Evolutionary conservation across 2,888 invertebrate genomes (phyloP).

Genomic region (Kryphioiulus occultus): DNA sequence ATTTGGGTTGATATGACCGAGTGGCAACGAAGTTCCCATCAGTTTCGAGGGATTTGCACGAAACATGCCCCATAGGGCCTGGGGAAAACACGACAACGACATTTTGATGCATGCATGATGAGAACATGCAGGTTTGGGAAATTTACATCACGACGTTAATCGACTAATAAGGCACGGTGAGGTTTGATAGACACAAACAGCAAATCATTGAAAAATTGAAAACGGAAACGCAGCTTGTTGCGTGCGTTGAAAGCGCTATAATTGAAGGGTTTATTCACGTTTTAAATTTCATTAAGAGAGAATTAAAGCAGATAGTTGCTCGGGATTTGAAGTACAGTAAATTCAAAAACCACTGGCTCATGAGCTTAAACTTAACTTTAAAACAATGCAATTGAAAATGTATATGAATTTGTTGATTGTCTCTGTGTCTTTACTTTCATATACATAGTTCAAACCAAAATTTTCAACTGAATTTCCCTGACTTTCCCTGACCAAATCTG

Average conservation of each 20-base stretch:
- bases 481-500: no score
- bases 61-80: background rate
- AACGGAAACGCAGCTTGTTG: background rate
- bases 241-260: background rate
- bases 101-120: background rate
- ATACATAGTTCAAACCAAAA: no score
- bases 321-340: no score
- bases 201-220: background rate
- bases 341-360: no score
- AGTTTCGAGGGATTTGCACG: background rate
- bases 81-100: background rate
- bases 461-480: no score
- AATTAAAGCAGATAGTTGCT: no score
- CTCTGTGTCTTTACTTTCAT: no score
- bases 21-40: background rate
- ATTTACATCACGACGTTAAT: background rate
- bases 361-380: no score
- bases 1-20: background rate
- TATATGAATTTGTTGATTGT: no score
- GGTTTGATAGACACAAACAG: background rate
- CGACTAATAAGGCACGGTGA: background rate
- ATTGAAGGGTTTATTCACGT: no score
- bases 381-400: no score
- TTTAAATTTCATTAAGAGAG: no score
- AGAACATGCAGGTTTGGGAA: background rate